Evolutionary conservation across 2,113 vertebrate species (phyloP).

Genomic region (Stictonetta naevosa): DNA sequence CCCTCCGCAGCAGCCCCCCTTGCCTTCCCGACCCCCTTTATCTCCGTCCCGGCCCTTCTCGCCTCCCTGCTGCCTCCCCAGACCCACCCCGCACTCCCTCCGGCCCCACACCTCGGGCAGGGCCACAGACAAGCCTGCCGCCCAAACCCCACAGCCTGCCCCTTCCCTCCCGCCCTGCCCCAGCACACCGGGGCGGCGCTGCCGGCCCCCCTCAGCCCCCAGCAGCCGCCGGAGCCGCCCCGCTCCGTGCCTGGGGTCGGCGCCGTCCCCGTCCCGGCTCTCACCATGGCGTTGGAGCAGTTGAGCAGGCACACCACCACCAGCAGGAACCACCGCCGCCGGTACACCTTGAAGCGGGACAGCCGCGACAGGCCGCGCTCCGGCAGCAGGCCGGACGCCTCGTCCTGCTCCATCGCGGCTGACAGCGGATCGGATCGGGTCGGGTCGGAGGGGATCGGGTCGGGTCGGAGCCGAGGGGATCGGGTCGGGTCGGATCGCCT

Average conservation of each 20-base stretch:
- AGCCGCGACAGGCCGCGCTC: neutral
- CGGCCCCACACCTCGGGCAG: too few species aligned
- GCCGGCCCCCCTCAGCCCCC: neutral
- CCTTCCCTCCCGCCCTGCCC: too few species aligned
- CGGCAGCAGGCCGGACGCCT: neutral
- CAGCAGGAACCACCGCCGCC: constrained; percentile 86
- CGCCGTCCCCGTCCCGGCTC: neutral
- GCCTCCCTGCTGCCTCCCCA: neutral
- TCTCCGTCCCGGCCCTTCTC: neutral
- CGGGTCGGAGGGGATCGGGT: too few species aligned
- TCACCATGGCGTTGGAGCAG: constrained; percentile 89
- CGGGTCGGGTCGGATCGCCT: too few species aligned
- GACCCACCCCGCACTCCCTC: neutral
- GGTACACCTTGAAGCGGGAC: constrained; percentile 72
- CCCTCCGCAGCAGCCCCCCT: neutral
- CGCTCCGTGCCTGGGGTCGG: too few species aligned
- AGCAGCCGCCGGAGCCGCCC: too few species aligned
- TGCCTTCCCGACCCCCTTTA: neutral
- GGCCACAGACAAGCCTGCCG: too few species aligned
- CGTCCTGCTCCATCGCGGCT: neutral
- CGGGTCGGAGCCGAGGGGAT: too few species aligned
- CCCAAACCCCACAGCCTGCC: too few species aligned
- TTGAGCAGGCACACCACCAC: constrained; percentile 83
- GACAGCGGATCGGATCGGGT: too few species aligned
- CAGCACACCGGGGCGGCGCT: neutral